phyloP scores from a whole-genome alignment of 92 coral and sea anemone species.

The Siderastrea radians region DNA sequence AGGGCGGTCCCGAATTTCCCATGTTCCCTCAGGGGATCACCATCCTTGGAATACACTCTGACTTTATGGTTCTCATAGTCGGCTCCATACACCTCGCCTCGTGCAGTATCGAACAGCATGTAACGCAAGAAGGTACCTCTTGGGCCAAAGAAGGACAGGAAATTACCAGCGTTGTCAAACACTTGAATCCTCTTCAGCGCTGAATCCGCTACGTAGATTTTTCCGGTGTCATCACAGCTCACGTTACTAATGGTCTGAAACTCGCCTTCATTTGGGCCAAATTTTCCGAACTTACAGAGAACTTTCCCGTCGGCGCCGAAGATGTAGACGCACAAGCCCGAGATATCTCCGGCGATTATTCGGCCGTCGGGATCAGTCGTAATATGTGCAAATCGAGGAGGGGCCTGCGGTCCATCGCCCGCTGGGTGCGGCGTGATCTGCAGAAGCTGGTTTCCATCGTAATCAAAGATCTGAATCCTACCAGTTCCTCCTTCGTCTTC shows the following conservation, averaged over 20 bases:
- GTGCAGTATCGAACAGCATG: slow-evolving; percentile 67
- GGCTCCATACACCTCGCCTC: slow-evolving; percentile 70
- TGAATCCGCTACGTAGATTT: slow-evolving; percentile 74
- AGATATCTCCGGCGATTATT: slow-evolving; percentile 68
- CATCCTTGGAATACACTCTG: slow-evolving; percentile 75
- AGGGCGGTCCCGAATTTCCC: slow-evolving; percentile 77
- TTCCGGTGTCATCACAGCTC: slow-evolving; percentile 51
- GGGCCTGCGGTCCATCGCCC: background rate
- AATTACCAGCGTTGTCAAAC: slow-evolving; percentile 74
- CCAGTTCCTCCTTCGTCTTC: slow-evolving; percentile 64
- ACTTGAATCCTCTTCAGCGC: slow-evolving; percentile 52
- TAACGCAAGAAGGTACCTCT: slow-evolving; percentile 51
- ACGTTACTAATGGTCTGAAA: slow-evolving; percentile 51
- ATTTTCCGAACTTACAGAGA: slow-evolving; percentile 75
- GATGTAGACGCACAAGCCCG: slow-evolving; percentile 55
- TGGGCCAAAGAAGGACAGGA: slow-evolving; percentile 68
- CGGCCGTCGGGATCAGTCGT: slow-evolving; percentile 70
- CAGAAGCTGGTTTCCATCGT: slow-evolving; percentile 77
- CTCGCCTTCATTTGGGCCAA: slow-evolving; percentile 71
- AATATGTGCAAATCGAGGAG: slow-evolving; percentile 50
- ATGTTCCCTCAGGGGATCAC: slow-evolving; percentile 64
- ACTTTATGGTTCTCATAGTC: slow-evolving; percentile 73
- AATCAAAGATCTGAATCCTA: slow-evolving; percentile 84
- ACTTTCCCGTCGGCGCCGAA: slow-evolving; percentile 69
- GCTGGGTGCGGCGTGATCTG: slow-evolving; percentile 42